A percentile compares a stretch with the other conserved stretches of the same genome.
phyloP scores from a whole-genome alignment of 2,888 invertebrate genomes.

The Cryptocheilus praepositus region DNA sequence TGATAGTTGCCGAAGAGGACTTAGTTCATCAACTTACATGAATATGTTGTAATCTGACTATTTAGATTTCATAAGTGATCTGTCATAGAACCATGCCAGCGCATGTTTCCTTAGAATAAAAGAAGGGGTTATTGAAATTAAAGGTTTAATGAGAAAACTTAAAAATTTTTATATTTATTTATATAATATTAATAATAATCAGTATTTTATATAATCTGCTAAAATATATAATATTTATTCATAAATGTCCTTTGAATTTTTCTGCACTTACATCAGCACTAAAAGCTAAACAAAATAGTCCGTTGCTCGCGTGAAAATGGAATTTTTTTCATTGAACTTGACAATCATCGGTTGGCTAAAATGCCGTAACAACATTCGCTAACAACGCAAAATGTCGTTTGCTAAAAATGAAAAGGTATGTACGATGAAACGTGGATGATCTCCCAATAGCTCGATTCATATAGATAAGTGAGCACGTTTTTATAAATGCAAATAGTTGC shows the following conservation, averaged over 20 bases:
- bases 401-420: too few species aligned
- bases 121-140: conserved; percentile 49
- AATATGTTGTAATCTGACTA: too few species aligned
- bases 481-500: conserved; percentile 1
- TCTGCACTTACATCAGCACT: conserved; percentile 51
- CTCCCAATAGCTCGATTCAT: too few species aligned
- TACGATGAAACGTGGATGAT: too few species aligned
- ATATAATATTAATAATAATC: conserved; percentile 59
- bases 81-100: too few species aligned
- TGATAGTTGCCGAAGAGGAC: too few species aligned
- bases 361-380: too few species aligned
- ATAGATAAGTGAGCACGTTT: too few species aligned
- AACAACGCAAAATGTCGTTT: too few species aligned
- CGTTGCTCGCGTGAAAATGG: conserved; percentile 56
- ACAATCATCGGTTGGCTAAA: too few species aligned
- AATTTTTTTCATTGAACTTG: conserved; percentile 15
- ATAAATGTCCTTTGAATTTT: conserved; percentile 57
- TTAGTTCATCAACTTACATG: too few species aligned
- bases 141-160: conserved; percentile 59
- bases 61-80: too few species aligned
- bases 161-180: conserved; percentile 69
- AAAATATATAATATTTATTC: conserved; percentile 63
- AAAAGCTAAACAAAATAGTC: conserved; percentile 51
- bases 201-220: conserved; percentile 54
- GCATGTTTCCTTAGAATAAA: neutral